Evolutionary conservation across 2,888 invertebrate genomes (phyloP), one percentile per base, ranked within the genome.

Genomic region (Malachius bipustulatus): DNA sequence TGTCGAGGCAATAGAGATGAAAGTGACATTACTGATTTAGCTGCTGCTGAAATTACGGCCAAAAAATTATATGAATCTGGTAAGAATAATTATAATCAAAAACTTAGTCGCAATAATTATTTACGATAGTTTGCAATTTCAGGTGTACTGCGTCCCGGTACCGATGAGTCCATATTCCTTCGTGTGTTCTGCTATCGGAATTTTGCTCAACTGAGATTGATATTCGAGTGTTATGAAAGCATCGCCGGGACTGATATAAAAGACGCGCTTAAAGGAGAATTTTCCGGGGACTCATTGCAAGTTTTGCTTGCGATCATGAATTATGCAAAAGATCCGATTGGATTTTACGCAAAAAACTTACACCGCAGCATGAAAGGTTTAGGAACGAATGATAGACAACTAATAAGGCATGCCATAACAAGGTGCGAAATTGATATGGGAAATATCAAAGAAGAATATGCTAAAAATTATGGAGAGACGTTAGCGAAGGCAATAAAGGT

Each of bases 331-430:
- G 79, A 84, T 60, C 75, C 79, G 59, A 70, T 81, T 1, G 68
- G 70, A 30, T 90, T 79, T 68, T 90, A 87, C 64, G 89, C 89
- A 1, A 78, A 83, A 52, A 75, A 81, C 26, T 67, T 90, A 34
- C 76, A 88, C 62, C 78, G 82, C 54, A 77, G 83, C 31, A 85
- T 90, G 82, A 80, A 81, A 56, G 89, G 90, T 4, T 62, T 82
- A 43, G 90, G 90, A 40, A 90, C 90, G 4, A 80, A 84, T 54
- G 90, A 90, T 58, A 69, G 73, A 30, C 78, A 82, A 49, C 67
- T 90, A 43, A 87, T 89, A 49, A 77, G 89, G 51, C 66, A 89
- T 36, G 70, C 88, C 50, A 79, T 83, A 31, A 82, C 85, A 2
- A 73, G 87, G 45, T 74, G 73, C 52, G 82, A 87, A 70, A 68